Evolutionary conservation across 2,888 invertebrate species (phyloP), one percentile per base, ranked within the genome.

Genomic region (Malacosoma neustria): DNA sequence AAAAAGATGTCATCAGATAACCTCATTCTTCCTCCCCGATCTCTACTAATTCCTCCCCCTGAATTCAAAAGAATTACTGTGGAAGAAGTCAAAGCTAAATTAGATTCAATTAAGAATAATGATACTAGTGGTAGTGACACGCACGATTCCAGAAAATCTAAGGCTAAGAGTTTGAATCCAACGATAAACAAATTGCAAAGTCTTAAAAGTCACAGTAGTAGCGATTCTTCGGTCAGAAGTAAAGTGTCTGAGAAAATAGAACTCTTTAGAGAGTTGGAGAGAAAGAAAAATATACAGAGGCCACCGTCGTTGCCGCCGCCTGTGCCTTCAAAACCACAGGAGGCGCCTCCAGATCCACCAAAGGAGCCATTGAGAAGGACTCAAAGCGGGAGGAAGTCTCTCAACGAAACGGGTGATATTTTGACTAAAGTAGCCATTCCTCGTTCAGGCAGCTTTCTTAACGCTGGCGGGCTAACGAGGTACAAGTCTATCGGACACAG

Each of bases 361-460:
- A 76, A 76, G 43, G 79, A 80, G 40, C 76, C 85, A 29, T 52
- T 87, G 42, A 61, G 82, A 45, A 66, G 87, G 53, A 84, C 71
- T 47, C 86, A 86, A 48, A 87, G 86, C 46, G 75, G 79, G 22
- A 68, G 85, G 46, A 80, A 85, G 42, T 84, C 85, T 22, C 55
- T 82, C 14, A 84, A 69, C 38, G 90, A 91, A 45, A 88, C 90
- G 38, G 95, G 95, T 4, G 95, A 95, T 67, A 92, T 94, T 53
- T 74, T 95, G 54, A 95, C 95, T 0, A 93, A 94, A 71, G 94
- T 95, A 32, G 94, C 94, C 30, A 91, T 95, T 56, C 95, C 95
- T 9, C 88, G 95, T 53, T 93, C 94, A 35, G 93, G 94, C 33
- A 95, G 95, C 68, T 95, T 95, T 64, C 86, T 95, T 32, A 95